phyloP scores from a whole-genome alignment of 2,113 vertebrate genomes.

The Eupsittula cactorum region DNA sequence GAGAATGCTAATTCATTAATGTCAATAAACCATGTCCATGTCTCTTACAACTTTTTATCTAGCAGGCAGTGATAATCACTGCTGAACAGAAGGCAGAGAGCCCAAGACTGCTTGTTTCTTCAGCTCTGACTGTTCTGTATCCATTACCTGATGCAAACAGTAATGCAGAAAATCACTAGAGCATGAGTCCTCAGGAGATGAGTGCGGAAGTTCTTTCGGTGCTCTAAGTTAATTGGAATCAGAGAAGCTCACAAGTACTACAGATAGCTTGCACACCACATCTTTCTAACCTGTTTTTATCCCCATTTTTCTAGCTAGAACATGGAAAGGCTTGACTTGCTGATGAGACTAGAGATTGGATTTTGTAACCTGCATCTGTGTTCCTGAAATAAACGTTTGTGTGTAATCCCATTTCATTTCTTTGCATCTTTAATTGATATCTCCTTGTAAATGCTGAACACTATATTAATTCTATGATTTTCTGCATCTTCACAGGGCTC shows the following conservation, averaged over 20 bases:
- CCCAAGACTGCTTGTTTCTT: background rate
- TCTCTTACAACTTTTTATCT: background rate
- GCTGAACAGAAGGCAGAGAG: background rate
- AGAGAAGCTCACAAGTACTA: background rate
- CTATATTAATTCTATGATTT: background rate
- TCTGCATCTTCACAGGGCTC: background rate
- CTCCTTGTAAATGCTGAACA: background rate
- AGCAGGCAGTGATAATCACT: background rate
- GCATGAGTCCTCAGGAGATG: fast-evolving
- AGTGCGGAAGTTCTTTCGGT: background rate
- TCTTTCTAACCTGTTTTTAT: background rate
- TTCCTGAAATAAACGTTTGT: background rate
- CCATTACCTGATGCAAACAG: background rate
- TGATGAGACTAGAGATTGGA: background rate
- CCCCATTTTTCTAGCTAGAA: background rate
- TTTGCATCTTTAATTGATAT: background rate
- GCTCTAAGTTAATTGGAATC: background rate
- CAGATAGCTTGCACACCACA: background rate
- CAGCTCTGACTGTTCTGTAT: background rate
- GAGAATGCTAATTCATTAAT: background rate
- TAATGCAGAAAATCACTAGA: background rate
- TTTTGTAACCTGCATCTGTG: background rate
- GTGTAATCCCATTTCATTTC: background rate
- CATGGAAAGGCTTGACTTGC: background rate
- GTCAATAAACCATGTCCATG: background rate